phyloP scores from a whole-genome alignment of 2,888 invertebrate species.

The Schizotus pectinicornis region DNA sequence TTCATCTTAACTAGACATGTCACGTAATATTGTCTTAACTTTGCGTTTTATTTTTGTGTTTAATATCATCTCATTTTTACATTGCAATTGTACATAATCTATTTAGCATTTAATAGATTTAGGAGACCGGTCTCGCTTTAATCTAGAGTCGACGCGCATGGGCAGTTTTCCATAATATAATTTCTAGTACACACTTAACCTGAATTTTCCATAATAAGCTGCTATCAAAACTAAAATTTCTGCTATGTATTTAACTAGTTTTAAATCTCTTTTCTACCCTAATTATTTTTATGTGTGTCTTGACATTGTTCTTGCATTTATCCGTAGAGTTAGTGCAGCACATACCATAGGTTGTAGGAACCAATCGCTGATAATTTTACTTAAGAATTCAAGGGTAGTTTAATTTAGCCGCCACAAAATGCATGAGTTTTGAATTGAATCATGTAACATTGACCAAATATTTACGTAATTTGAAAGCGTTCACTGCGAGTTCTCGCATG shows the following conservation, averaged over 20 bases:
- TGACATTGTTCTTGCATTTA: not conserved
- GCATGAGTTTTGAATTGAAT: too few relatives aligned
- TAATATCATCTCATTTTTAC: constrained; percentile 13
- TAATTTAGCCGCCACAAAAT: not conserved
- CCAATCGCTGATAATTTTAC: not conserved
- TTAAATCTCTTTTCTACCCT: too few relatives aligned
- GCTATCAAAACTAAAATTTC: constrained; percentile 34
- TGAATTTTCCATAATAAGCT: constrained; percentile 15
- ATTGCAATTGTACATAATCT: constrained; percentile 17
- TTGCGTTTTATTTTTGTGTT: constrained; percentile 12
- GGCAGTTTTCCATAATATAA: too few relatives aligned
- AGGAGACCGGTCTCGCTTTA: too few relatives aligned
- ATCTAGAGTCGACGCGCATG: too few relatives aligned
- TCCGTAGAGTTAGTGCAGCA: too few relatives aligned
- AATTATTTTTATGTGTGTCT: not conserved
- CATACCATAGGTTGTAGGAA: too few relatives aligned
- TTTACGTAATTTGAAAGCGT: not conserved
- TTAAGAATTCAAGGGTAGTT: too few relatives aligned
- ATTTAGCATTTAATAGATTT: constrained; percentile 2
- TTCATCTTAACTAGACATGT: constrained; percentile 31
- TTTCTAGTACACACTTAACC: too few relatives aligned
- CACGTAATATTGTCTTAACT: constrained; percentile 17
- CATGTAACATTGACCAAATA: too few relatives aligned
- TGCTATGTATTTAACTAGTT: too few relatives aligned
- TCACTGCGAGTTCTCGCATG: too few relatives aligned